These are phyloP conservation scores for Mercenaria mercenaria DNA, from an alignment of 1,140 invertebrate species.

Conservation along the genomic window DNA sequence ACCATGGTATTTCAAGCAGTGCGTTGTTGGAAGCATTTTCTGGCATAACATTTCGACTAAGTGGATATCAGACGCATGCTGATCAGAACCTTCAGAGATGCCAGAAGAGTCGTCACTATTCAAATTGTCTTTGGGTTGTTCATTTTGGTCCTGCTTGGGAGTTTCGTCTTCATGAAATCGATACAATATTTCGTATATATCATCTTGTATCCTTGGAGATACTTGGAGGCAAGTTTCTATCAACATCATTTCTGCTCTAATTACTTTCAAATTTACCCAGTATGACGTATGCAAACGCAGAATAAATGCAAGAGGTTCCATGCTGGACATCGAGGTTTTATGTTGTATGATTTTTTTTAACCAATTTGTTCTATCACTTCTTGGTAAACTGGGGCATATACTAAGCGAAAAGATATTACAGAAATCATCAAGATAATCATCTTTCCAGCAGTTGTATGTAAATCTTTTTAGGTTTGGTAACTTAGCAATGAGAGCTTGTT, in stretches of 20 bases:
- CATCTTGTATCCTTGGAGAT: background rate
- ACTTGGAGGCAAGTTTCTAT: background rate
- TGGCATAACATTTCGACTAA: background rate
- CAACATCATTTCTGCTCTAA: slow-evolving; percentile 12
- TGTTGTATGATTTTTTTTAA: background rate
- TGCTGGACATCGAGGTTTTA: background rate
- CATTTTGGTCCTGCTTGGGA: too few relatives aligned
- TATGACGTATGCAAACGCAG: background rate
- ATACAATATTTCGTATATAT: background rate
- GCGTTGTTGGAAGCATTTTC: slow-evolving; percentile 8
- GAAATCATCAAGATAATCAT: slow-evolving; percentile 55
- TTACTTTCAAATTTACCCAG: background rate
- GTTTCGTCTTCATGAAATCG: background rate
- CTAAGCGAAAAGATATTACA: background rate
- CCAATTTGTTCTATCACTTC: background rate
- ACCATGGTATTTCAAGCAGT: background rate
- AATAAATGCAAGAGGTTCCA: background rate
- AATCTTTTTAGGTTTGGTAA: background rate
- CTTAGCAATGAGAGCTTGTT: background rate
- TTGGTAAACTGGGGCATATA: background rate
- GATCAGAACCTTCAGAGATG: background rate
- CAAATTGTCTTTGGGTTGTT: too few relatives aligned
- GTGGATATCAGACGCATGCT: background rate
- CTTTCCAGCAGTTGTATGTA: background rate
- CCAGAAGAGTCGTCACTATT: background rate